phyloP scores from a whole-genome alignment of 2,888 invertebrate species.

The Lasiommata megera region DNA sequence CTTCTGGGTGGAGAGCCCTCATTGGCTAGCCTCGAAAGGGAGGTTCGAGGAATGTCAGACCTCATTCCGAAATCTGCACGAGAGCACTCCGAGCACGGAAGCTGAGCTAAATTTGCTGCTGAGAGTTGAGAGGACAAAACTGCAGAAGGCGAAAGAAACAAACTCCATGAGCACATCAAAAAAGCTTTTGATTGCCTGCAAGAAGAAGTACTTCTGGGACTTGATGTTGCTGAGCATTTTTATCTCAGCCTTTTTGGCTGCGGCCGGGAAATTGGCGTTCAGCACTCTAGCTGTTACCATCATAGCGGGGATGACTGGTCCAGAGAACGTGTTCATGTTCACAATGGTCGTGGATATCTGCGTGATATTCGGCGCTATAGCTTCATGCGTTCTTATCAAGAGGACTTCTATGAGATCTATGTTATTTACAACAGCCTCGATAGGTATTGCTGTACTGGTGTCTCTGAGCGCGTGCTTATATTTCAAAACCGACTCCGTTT shows the following conservation, averaged over 20 bases:
- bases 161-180: conserved; percentile 2
- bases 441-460: background rate
- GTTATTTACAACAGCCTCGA: background rate
- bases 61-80: conserved; percentile 26
- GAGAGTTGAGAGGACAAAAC: conserved; percentile 30
- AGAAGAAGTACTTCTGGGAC: conserved; percentile 21
- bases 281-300: conserved; percentile 3
- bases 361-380: background rate
- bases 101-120: conserved; percentile 33
- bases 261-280: background rate
- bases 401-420: background rate
- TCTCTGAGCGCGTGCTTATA: conserved; percentile 6
- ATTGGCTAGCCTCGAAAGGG: conserved; percentile 37
- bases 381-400: background rate
- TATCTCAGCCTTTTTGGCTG: conserved; percentile 1
- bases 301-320: background rate
- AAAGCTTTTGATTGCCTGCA: conserved; percentile 23
- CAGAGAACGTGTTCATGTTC: background rate
- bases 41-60: conserved; percentile 30
- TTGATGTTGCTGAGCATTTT: conserved; percentile 1
- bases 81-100: conserved; percentile 13
- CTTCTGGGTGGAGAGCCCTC: conserved; percentile 36
- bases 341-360: background rate
- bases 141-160: conserved; percentile 2
- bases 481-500: background rate